Evolutionary conservation across 2,113 vertebrate species (phyloP), one percentile per base, ranked within the genome.

Genomic region (Mystacornis crossleyi): DNA sequence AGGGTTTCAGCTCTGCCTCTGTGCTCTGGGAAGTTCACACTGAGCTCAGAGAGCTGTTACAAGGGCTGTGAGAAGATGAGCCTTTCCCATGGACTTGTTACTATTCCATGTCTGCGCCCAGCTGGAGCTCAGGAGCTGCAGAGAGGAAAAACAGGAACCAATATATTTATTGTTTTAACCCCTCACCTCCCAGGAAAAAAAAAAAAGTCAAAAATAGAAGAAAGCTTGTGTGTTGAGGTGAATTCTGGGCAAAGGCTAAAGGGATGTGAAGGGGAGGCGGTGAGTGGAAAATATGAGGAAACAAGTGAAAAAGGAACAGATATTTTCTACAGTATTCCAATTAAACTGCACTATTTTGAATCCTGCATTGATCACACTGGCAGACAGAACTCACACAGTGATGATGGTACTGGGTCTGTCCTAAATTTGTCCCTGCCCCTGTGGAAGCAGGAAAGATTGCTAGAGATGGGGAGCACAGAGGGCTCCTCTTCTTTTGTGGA

Each of bases 81-180:
- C 36, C 31, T 95, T 97, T 96, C 95, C 95, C 95, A 97, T 94
- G 79, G 95, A 93, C 75, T 89, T 67, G 72, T 88, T 92, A 31
- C 96, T 89, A 48, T 92, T 93, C 90, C 64, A 24, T 62, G 60
- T 74, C 95, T 83, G 71, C 81, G 81, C 88, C 60, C 96, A 96
- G 90, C 95, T 96, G 95, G 93, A 95, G 79, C 82, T 71, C 85
- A 93, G 80, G 69, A 94, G 79, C 79, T 94, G 79, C 85, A 86
- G 67, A 58, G 67, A 93, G 55, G 36, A 58, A 91, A 96, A 95
- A 88, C 87, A 96, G 88, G 95, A 96, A 95, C 90, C 51, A 81
- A 92, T 64, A 47, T 86, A 83, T 55, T 90, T 96, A 91, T 96
- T 96, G 81, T 94, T 94, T 97, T 96, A 97, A 97, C 90, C 90